Base-by-base conservation (phyloP, 2,888 invertebrate species). In the Tethea ocularis region DNA sequence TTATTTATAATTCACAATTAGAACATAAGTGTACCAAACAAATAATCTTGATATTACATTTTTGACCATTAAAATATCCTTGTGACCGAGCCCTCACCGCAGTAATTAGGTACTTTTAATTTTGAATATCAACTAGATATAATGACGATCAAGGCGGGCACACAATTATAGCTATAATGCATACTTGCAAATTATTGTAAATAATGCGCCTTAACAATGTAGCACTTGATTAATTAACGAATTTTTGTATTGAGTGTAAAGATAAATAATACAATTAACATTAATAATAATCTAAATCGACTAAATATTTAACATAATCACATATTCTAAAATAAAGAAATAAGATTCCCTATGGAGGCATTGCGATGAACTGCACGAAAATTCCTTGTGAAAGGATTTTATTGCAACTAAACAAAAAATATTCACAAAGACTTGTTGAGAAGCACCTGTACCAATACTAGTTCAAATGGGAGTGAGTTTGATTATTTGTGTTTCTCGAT, bases 1-100 rank as follows among this genome's bases (percentile, higher is more conserved):
- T 91, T 92, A 92, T 91, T 92, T 87, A 87, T 90, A 91, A 87
- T 91, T 89, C 89, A 91, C 87, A 90, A 88, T 87, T 80, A 83
- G 78, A 83, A 85, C 82, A 86, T 84, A 79, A 84, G 54, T 85
- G 77, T 87, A 86, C 84, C 84, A 86, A 90, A 89, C 82, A 83
- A 87, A 83, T 77, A 84, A 80, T 81, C 73, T 78, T 80, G 78
- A 85, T 80, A 81, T 81, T 86, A 88, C 80, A 86, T 61, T 76
- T 76, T 71, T 66, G 69, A 67, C 64, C 66, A 69, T 74, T 71
- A 72, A 75, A 38, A 74, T 74, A 79, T 78, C 71, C 72, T 85
- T 85, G 87, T 84, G 85, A 88, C 83, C 81, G 72, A 74, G 71
- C 77, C 77, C 75, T 75, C 69, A 80, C 78, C 72, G 75, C 62